These are phyloP conservation scores for Ceuthmochares aereus DNA, from an alignment of 2,113 vertebrate species.

Conservation along the genomic window DNA sequence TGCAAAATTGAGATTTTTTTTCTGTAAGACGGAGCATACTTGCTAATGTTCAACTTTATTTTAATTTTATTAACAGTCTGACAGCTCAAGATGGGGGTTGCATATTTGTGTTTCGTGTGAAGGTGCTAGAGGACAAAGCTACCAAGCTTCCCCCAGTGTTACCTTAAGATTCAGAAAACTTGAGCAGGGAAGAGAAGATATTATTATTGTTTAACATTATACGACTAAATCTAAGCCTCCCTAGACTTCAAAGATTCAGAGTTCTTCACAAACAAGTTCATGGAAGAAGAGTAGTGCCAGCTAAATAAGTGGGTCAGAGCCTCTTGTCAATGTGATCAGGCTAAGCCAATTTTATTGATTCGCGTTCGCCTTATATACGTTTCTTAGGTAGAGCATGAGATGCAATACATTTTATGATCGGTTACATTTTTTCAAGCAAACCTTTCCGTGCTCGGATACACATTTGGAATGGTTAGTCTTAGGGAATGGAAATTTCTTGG, in stretches of 20 bases:
- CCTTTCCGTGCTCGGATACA: too few relatives aligned
- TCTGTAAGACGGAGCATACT: not conserved
- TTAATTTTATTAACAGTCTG: conserved; percentile 12
- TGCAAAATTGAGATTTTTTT: not conserved
- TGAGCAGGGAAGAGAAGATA: not conserved
- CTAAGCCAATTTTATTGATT: too few relatives aligned
- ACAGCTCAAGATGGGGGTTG: not conserved
- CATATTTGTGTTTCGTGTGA: not conserved
- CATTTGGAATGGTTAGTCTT: too few relatives aligned
- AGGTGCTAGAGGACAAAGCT: not conserved
- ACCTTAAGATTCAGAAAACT: not conserved
- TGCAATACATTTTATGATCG: too few relatives aligned
- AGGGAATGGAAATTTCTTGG: too few relatives aligned
- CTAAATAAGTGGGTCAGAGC: too few relatives aligned
- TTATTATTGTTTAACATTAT: not conserved
- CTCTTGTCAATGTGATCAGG: too few relatives aligned
- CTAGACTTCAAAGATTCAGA: not conserved
- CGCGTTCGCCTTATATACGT: too few relatives aligned
- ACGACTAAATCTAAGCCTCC: not conserved
- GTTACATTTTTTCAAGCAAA: too few relatives aligned
- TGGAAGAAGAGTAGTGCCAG: too few relatives aligned
- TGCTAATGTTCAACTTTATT: not conserved
- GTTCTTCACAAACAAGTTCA: too few relatives aligned
- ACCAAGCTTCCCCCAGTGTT: not conserved
- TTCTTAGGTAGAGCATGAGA: too few relatives aligned